Evolutionary conservation across 1,140 invertebrate genomes (phyloP), one percentile per base, ranked within the genome.

Genomic region (Forficula auricularia): DNA sequence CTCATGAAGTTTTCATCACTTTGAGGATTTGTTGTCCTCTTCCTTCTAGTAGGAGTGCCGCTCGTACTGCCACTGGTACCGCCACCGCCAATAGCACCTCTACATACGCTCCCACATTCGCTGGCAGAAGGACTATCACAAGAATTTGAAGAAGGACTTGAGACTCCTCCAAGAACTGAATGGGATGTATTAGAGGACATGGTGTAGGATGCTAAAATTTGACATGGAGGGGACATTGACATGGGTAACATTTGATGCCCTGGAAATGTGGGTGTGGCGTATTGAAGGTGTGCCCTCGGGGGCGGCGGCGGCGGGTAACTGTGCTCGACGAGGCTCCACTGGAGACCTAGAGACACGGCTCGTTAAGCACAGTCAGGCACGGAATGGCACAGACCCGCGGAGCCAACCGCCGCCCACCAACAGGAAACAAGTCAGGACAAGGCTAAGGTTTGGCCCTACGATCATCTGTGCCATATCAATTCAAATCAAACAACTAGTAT

Each of bases 1-100:
- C 72, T 62, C 40, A 80, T 72, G 55, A 84, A 82, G 56, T 81
- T 82, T 53, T 82, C 78, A 49, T 82, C 80, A 1, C 74, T 71
- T 53, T 81, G 79, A 0, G 78, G 77, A 58, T 82, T 77, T 6
- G 71, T 68, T 22, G 67, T 72, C 20, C 74, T 59, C 55, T 74
- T 75, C 35, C 71, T 62, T 50, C 73, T 43, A 39, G 50, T 8
- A 40, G 36, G 44, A 22, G 48, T 18, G 53, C 57, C 38, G 50
- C 60, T 15, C 62, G 55, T 50, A 2, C 32, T 37, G 38, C 42
- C 34, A 6, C 35, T 30, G n/a, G 32, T 42, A 27, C 45, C 48
- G 38, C 12, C 45, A 35, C 27, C 47, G 45, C 55, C 55, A 45
- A 42, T 48, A 35, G 49, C 49, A 35, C 45, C 54, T 52, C 47